Percentiles rank a stretch among this genome's conserved stretches.
These are phyloP conservation scores for Boloria euphrosyne DNA, from an alignment of 2,888 invertebrate species.

Conservation along the genomic window DNA sequence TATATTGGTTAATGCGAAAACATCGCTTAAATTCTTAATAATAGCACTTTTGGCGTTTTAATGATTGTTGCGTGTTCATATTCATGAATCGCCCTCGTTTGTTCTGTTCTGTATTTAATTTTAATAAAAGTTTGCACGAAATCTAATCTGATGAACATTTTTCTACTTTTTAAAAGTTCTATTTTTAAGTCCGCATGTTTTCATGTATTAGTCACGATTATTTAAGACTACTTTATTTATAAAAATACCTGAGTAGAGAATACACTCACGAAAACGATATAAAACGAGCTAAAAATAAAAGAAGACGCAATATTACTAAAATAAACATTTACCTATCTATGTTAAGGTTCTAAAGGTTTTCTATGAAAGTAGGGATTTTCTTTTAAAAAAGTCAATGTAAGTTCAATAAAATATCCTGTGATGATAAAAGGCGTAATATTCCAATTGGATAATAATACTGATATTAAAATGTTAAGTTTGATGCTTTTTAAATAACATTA, in stretches of 20 bases:
- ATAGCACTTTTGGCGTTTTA: slow-evolving; percentile 33
- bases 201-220: slow-evolving; percentile 21
- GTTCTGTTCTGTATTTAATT: slow-evolving; percentile 16
- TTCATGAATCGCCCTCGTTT: slow-evolving; percentile 25
- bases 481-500: no score
- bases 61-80: slow-evolving; percentile 36
- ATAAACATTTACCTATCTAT: no score
- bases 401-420: no score
- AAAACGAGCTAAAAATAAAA: slow-evolving; percentile 5
- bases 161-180: slow-evolving; percentile 3
- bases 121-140: neutral
- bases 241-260: neutral
- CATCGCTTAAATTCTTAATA: slow-evolving; percentile 23
- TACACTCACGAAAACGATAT: slow-evolving; percentile 7
- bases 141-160: neutral
- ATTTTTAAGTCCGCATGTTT: neutral
- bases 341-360: no score
- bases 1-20: slow-evolving; percentile 12
- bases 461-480: no score
- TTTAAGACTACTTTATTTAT: slow-evolving; percentile 5
- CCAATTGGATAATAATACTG: no score
- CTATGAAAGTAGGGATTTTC: no score
- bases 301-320: neutral
- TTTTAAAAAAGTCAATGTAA: no score
- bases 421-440: no score